These are phyloP conservation scores for Cardinalis cardinalis DNA, from an alignment of 2,113 vertebrate genomes.

Conservation along the genomic window DNA sequence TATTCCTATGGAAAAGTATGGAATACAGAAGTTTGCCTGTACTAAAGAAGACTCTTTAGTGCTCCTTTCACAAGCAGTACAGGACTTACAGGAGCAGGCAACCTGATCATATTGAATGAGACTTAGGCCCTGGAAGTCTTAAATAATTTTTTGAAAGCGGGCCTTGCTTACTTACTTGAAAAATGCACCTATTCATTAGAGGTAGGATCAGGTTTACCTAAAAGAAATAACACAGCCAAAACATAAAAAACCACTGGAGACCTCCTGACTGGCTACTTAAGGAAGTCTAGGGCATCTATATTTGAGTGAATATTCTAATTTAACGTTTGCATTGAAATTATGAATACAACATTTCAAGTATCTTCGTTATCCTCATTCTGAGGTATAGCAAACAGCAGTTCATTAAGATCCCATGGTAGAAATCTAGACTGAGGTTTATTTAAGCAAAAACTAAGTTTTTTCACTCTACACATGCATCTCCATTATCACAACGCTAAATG, in stretches of 20 bases:
- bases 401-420: not conserved
- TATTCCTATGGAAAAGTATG: rapidly evolving
- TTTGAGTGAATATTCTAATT: not conserved
- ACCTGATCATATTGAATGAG: not conserved
- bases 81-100: not conserved
- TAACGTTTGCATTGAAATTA: not conserved
- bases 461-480: not conserved
- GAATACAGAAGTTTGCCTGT: not conserved
- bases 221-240: not conserved
- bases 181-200: not conserved
- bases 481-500: not conserved
- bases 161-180: not conserved
- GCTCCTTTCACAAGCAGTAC: not conserved
- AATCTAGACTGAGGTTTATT: not conserved
- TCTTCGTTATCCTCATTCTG: not conserved
- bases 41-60: not conserved
- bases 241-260: not conserved
- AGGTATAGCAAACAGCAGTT: not conserved
- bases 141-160: not conserved
- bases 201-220: not conserved
- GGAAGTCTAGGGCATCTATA: not conserved
- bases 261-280: not conserved
- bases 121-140: not conserved
- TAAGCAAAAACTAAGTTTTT: constrained; percentile 4
- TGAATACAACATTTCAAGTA: not conserved